A percentile compares a stretch with the other conserved stretches of the same genome.
Conservation (phyloP, 2,797 vertebrate species). For the Phylloscopus collybita region DNA sequence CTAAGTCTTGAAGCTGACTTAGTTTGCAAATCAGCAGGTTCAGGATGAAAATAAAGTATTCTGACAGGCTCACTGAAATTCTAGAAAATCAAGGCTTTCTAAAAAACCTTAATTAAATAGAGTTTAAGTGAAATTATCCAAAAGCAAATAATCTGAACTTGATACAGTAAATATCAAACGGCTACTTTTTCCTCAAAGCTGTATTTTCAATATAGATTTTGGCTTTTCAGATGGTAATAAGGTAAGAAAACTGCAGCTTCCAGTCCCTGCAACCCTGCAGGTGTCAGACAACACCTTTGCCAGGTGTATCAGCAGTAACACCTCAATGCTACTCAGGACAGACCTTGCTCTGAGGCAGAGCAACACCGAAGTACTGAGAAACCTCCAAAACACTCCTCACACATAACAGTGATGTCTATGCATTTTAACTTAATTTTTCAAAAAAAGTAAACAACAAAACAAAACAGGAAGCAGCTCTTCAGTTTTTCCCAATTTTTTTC, state of each 20-base stretch:
- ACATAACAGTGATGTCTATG: accelerated
- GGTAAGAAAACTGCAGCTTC: background rate
- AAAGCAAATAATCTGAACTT: background rate
- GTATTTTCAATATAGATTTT: background rate
- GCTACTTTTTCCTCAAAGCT: background rate
- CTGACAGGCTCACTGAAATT: background rate
- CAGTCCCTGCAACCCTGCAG: background rate
- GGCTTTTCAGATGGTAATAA: background rate
- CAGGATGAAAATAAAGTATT: background rate
- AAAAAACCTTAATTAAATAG: accelerated
- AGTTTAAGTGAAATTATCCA: background rate
- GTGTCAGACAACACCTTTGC: background rate
- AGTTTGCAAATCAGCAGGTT: background rate
- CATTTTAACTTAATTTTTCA: background rate
- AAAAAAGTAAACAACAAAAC: background rate
- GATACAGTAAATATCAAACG: background rate
- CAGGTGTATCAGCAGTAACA: background rate
- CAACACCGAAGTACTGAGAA: background rate
- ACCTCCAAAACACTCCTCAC: background rate
- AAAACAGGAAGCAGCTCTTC: background rate
- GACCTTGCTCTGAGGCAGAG: background rate
- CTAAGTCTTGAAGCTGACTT: background rate
- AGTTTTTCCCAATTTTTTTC: background rate
- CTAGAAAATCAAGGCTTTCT: background rate
- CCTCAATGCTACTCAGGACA: background rate